These are phyloP conservation scores for Protonemura montana DNA, from an alignment of 2,888 invertebrate species.

Conservation along the genomic window DNA sequence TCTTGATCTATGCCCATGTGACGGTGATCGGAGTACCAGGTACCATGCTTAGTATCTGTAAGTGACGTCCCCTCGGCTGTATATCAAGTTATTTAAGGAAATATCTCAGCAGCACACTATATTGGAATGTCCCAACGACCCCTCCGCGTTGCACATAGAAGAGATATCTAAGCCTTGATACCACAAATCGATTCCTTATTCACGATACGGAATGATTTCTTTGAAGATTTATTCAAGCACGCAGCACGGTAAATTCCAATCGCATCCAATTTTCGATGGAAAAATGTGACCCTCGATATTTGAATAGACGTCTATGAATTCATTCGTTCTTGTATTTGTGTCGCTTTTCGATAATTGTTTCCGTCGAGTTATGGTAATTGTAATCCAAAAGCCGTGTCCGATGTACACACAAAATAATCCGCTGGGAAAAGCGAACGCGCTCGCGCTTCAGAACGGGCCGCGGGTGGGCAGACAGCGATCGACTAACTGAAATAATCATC, in stretches of 20 bases:
- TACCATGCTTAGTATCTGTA: constrained; percentile 2
- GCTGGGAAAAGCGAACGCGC: constrained; percentile 8
- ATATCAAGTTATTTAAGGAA: constrained; percentile 36
- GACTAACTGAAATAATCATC: constrained; percentile 38
- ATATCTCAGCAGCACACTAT: constrained; percentile 23
- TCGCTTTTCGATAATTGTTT: constrained; percentile 36
- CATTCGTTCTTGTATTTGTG: constrained; percentile 32
- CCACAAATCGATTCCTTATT: constrained; percentile 39
- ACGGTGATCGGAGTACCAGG: constrained; percentile 22
- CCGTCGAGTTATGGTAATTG: constrained; percentile 36
- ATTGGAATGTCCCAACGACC: constrained; percentile 39
- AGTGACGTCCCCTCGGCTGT: neutral
- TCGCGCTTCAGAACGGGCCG: too few species aligned
- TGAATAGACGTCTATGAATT: constrained; percentile 31
- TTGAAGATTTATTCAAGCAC: constrained; percentile 40
- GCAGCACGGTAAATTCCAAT: constrained; percentile 32
- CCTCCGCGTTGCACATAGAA: constrained; percentile 1
- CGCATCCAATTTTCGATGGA: constrained; percentile 35
- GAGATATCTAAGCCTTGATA: constrained; percentile 32
- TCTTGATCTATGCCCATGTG: neutral
- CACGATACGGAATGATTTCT: constrained; percentile 39
- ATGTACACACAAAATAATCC: constrained; percentile 25
- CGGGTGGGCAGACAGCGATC: constrained; percentile 2
- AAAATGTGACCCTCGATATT: constrained; percentile 29
- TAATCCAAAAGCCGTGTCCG: constrained; percentile 36